These are phyloP conservation scores for Calosoma granatense DNA, from an alignment of 1,140 invertebrate species.

Conservation along the genomic window DNA sequence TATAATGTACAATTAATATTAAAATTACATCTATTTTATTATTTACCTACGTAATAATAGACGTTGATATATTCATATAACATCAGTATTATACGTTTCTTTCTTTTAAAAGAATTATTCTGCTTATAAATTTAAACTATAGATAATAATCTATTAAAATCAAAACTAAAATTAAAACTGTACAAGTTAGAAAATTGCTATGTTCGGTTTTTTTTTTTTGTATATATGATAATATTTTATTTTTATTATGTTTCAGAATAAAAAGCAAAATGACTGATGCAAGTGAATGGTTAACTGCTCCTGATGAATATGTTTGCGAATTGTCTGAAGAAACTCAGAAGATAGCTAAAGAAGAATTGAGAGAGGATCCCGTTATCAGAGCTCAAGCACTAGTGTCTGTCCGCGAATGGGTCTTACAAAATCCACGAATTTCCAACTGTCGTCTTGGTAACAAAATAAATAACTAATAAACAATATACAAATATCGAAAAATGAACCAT, in stretches of 20 bases:
- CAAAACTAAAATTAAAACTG: not conserved
- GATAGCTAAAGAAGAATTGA: conserved; percentile 54
- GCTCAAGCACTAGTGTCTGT: conserved; percentile 55
- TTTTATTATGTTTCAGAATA: not conserved
- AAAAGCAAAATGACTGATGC: conserved; percentile 17
- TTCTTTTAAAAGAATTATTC: not conserved
- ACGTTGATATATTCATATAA: not conserved
- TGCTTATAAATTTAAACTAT: not conserved
- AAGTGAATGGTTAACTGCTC: conserved; percentile 37
- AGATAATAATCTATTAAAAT: not conserved
- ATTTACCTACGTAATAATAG: not conserved
- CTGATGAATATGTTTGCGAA: conserved; percentile 49
- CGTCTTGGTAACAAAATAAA: conserved; percentile 47
- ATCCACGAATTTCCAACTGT: conserved; percentile 56
- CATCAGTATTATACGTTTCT: not conserved
- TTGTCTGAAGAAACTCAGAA: conserved; percentile 48
- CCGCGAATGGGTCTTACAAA: conserved; percentile 59
- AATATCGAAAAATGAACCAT: no score
- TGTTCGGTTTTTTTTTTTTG: not conserved
- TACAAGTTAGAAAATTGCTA: no score
- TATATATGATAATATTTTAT: not conserved
- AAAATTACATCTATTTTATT: not conserved
- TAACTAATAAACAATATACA: conserved; percentile 1
- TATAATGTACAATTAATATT: not conserved
- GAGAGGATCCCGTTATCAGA: conserved; percentile 55